Conservation (phyloP, 2,888 invertebrate genomes). For the Mythimna vitellina region DNA sequence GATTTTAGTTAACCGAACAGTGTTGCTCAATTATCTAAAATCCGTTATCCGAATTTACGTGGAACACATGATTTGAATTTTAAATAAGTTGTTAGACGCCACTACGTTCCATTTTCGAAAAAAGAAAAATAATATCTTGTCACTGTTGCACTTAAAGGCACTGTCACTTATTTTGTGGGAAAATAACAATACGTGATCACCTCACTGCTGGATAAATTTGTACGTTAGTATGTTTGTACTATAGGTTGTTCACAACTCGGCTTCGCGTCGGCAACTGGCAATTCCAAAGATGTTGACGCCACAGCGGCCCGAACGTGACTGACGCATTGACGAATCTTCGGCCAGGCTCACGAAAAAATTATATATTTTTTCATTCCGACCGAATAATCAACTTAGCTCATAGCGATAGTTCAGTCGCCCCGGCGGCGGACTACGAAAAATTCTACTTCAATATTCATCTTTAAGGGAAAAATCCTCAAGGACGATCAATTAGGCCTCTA, state of each 20-base stretch:
- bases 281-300: slow-evolving; percentile 84
- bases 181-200: slow-evolving; percentile 80
- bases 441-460: slow-evolving; percentile 65
- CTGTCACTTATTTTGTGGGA: slow-evolving; percentile 80
- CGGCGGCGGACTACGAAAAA: slow-evolving; percentile 70
- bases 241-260: slow-evolving; percentile 87
- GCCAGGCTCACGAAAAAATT: slow-evolving; percentile 87
- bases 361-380: slow-evolving; percentile 87
- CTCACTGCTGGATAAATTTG: slow-evolving; percentile 87
- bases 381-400: slow-evolving; percentile 89
- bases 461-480: slow-evolving; percentile 72
- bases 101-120: slow-evolving; percentile 77
- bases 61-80: slow-evolving; percentile 73
- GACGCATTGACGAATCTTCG: slow-evolving; percentile 89
- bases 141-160: slow-evolving; percentile 82
- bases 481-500: slow-evolving; percentile 43
- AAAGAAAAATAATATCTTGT: slow-evolving; percentile 66
- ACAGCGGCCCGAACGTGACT: slow-evolving; percentile 85
- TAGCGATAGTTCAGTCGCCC: slow-evolving; percentile 89
- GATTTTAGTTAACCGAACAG: slow-evolving; percentile 83
- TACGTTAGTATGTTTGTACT: slow-evolving; percentile 87
- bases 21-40: slow-evolving; percentile 83
- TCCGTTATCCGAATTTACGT: slow-evolving; percentile 76
- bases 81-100: slow-evolving; percentile 70
- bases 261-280: slow-evolving; percentile 79